Percentiles rank a stretch among this genome's conserved stretches.
Conservation (phyloP, 2,888 invertebrate species). For the Andrena flavipes region DNA sequence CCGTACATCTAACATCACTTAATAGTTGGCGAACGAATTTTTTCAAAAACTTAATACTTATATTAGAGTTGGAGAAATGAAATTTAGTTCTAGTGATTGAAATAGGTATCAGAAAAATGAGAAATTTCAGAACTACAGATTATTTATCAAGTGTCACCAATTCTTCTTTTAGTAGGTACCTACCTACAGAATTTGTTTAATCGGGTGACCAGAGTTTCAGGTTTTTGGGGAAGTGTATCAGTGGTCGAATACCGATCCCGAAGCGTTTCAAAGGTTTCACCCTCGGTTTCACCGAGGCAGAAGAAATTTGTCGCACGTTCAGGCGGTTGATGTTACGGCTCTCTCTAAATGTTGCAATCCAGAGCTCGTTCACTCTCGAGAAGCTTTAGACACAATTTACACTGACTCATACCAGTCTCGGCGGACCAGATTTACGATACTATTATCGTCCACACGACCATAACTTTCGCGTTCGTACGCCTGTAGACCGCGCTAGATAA, state of each 20-base stretch:
- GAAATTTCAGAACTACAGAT: not conserved
- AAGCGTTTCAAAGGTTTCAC: not conserved
- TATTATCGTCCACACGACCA: constrained; percentile 24
- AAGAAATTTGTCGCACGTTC: constrained; percentile 1
- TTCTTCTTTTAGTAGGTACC: too few species aligned
- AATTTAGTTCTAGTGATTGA: not conserved
- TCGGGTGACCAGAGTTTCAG: not conserved
- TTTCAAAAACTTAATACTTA: too few species aligned
- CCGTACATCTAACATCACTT: too few species aligned
- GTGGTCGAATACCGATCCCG: not conserved
- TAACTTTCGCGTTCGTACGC: constrained; percentile 32
- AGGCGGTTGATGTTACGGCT: not conserved
- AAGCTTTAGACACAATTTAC: constrained; percentile 18
- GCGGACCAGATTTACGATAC: constrained; percentile 30
- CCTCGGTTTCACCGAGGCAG: not conserved
- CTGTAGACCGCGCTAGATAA: constrained; percentile 3
- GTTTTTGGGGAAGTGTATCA: too few species aligned
- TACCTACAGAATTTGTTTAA: too few species aligned
- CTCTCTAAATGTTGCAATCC: constrained; percentile 3
- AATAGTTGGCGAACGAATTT: too few species aligned
- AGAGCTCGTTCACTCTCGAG: not conserved
- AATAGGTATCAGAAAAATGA: not conserved
- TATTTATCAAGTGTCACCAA: too few species aligned
- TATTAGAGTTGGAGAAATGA: too few species aligned
- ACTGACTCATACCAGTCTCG: constrained; percentile 2